phyloP scores from a whole-genome alignment of 1,140 invertebrate genomes.

The Aphelenchoides fujianensis region DNA sequence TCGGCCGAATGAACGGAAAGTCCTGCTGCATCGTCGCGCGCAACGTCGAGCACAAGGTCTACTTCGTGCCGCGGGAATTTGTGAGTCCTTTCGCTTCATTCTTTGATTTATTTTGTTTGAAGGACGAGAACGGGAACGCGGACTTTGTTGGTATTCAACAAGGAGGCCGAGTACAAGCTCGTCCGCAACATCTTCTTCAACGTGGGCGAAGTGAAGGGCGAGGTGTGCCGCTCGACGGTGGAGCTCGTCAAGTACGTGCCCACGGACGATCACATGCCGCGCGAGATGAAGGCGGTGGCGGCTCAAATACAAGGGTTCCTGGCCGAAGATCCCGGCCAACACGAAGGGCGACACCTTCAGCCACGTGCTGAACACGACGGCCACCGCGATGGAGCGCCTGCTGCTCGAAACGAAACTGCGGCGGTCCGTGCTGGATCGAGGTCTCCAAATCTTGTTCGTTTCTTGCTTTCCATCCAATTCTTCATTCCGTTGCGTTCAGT shows the following conservation, averaged over 20 bases:
- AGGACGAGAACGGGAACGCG: background rate
- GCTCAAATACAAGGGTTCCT: no score
- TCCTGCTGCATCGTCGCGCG: slow-evolving; percentile 85
- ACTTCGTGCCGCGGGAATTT: slow-evolving; percentile 77
- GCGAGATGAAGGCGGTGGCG: no score
- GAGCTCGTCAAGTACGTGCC: slow-evolving; percentile 34
- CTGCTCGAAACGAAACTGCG: slow-evolving; percentile 85
- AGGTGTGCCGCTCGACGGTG: background rate
- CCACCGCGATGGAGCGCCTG: slow-evolving; percentile 82
- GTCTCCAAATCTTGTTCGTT: slow-evolving; percentile 71
- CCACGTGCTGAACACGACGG: slow-evolving; percentile 81
- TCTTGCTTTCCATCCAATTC: no score
- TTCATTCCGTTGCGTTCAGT: no score
- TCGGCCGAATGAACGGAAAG: slow-evolving; percentile 34
- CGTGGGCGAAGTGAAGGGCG: background rate
- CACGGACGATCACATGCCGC: no score
- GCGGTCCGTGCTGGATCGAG: slow-evolving; percentile 92
- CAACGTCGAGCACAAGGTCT: slow-evolving; percentile 80
- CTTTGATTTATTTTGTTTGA: no score
- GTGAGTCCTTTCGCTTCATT: slow-evolving; percentile 70
- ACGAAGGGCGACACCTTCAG: slow-evolving; percentile 75
- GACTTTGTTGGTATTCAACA: slow-evolving; percentile 9
- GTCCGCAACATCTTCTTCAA: background rate
- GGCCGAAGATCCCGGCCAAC: slow-evolving; percentile 67
- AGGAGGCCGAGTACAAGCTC: slow-evolving; percentile 28